Evolutionary conservation across 2,888 invertebrate species (phyloP).

Genomic region (Spodoptera exigua): DNA sequence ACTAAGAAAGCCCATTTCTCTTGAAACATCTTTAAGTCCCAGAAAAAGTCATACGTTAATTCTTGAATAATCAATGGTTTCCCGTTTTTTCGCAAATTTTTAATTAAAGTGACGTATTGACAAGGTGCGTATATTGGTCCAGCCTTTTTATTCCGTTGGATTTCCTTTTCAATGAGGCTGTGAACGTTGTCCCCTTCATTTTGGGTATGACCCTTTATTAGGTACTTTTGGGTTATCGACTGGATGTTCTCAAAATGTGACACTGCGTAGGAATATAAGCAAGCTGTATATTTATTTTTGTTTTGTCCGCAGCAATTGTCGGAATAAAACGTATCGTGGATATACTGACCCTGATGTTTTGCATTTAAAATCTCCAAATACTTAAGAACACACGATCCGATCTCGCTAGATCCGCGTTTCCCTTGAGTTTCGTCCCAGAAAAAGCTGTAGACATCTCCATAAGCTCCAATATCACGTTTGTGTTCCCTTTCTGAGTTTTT

Average conservation of each 20-base stretch:
- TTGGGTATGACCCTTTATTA: no score
- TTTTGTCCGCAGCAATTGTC: conserved; percentile 57
- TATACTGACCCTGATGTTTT: conserved; percentile 3
- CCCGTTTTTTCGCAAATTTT: background rate
- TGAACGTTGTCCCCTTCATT: no score
- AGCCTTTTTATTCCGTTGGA: conserved; percentile 55
- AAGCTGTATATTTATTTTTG: conserved; percentile 33
- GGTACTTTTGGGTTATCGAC: conserved; percentile 3
- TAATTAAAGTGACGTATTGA: conserved; percentile 23
- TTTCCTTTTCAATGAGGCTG: conserved; percentile 61
- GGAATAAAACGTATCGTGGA: conserved; percentile 44
- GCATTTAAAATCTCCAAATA: conserved; percentile 11
- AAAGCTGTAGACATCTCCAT: conserved; percentile 12
- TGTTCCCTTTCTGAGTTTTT: conserved; percentile 15
- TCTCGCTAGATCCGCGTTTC: conserved; percentile 11
- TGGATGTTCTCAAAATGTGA: conserved; percentile 5
- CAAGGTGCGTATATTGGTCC: conserved; percentile 56
- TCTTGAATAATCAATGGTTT: conserved; percentile 2
- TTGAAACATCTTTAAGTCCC: no score
- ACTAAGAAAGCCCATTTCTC: no score
- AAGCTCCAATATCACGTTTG: conserved; percentile 15
- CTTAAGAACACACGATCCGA: conserved; percentile 10
- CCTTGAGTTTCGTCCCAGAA: conserved; percentile 15
- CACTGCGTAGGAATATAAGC: conserved; percentile 30
- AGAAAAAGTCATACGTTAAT: conserved; percentile 5